A percentile compares a stretch with the other conserved stretches of the same genome.
phyloP scores from a whole-genome alignment of 2,797 vertebrate species.

The Nasua narica region DNA sequence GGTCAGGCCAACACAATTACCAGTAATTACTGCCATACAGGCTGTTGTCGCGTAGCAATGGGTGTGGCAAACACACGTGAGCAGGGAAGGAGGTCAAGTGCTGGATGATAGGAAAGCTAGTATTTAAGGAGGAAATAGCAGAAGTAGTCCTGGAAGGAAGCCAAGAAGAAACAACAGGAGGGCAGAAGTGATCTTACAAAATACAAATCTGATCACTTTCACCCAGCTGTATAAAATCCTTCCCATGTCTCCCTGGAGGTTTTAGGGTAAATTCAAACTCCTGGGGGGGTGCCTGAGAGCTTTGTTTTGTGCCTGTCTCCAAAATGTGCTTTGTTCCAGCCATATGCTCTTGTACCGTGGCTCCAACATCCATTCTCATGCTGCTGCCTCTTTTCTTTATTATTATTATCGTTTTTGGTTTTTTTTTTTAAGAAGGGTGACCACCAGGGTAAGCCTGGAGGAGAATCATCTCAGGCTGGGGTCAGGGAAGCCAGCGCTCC shows the following conservation, averaged over 20 bases:
- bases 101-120: not conserved
- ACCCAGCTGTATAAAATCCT: not conserved
- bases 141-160: not conserved
- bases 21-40: not conserved
- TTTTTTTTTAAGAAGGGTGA: not conserved
- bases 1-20: not conserved
- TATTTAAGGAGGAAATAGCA: not conserved
- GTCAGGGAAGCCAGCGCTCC: not conserved
- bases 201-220: not conserved
- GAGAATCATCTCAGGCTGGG: not conserved
- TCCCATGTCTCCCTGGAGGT: not conserved
- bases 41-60: not conserved
- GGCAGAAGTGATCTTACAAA: not conserved
- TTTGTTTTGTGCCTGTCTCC: not conserved
- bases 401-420: not conserved
- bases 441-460: not conserved
- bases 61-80: not conserved
- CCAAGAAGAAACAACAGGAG: not conserved
- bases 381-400: not conserved
- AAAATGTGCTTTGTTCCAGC: not conserved
- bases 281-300: not conserved
- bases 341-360: not conserved
- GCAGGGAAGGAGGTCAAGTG: not conserved
- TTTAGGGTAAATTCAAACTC: not conserved
- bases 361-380: not conserved